phyloP scores from a whole-genome alignment of 2,113 vertebrate genomes.

The Syngnathus typhle region DNA sequence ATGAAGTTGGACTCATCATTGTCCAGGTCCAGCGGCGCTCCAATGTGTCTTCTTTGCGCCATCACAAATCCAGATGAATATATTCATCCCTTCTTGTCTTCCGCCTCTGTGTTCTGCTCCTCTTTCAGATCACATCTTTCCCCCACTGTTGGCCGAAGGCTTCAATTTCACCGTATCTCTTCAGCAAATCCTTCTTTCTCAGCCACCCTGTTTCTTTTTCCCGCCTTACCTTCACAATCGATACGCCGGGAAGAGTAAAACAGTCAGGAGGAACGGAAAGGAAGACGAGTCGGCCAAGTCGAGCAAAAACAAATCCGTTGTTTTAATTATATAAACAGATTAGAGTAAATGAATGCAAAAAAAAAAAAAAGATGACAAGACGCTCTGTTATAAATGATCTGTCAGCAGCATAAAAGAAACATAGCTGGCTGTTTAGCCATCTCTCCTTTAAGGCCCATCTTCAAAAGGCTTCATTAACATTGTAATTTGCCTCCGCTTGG shows the following conservation, averaged over 20 bases:
- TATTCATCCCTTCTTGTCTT: constrained; percentile 24
- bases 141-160: constrained; percentile 27
- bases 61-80: constrained; percentile 30
- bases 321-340: too few species aligned
- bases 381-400: too few species aligned
- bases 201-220: background rate
- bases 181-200: constrained; percentile 31
- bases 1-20: constrained; percentile 42
- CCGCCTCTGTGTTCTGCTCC: constrained; percentile 29
- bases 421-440: background rate
- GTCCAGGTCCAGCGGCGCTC: constrained; percentile 35
- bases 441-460: constrained; percentile 38
- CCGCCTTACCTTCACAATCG: constrained; percentile 4
- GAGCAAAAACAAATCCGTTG: too few species aligned
- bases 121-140: constrained; percentile 27
- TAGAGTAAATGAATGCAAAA: too few species aligned
- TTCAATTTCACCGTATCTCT: constrained; percentile 31
- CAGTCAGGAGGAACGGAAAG: too few species aligned
- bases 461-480: constrained; percentile 69
- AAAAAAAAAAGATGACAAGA: too few species aligned
- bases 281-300: too few species aligned
- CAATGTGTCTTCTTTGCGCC: constrained; percentile 49
- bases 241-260: too few species aligned
- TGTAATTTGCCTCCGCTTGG: constrained; percentile 42
- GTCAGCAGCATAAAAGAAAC: too few species aligned